A percentile compares a stretch with the other conserved stretches of the same genome.
These are phyloP conservation scores for Trididemnum nubilum DNA, from an alignment of 23 tunicate species.

Conservation along the genomic window DNA sequence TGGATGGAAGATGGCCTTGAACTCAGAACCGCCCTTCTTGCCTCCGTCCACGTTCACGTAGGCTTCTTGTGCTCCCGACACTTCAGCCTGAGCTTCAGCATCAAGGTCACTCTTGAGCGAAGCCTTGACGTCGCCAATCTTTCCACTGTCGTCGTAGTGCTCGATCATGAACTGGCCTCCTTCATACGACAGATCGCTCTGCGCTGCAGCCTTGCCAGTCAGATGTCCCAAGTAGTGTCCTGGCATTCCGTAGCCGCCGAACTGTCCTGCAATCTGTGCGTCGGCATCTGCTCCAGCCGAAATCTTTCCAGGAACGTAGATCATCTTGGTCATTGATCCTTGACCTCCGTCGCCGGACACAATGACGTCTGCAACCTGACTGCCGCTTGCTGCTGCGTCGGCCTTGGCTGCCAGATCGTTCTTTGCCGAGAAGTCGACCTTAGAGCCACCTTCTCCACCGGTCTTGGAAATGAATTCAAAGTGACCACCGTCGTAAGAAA, in stretches of 20 bases:
- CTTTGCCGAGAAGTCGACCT: neutral
- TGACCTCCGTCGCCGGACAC: neutral
- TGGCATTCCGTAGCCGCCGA: slow-evolving; percentile 1
- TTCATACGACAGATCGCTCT: neutral
- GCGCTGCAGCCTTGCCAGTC: neutral
- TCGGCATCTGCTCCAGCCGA: neutral
- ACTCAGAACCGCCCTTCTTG: neutral
- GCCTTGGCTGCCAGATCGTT: neutral
- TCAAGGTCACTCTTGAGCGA: neutral
- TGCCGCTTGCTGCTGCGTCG: neutral
- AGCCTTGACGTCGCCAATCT: neutral
- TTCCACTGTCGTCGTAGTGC: neutral
- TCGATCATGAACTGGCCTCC: neutral
- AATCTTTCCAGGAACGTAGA: neutral
- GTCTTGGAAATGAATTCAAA: neutral
- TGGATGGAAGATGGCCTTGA: neutral
- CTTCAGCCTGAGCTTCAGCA: neutral
- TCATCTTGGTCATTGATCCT: neutral
- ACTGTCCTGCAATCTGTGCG: neutral
- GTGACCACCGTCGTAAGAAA: neutral
- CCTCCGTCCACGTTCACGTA: neutral
- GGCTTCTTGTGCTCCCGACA: neutral
- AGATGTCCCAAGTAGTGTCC: neutral
- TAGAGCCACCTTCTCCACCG: neutral
- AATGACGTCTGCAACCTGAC: neutral